These are phyloP conservation scores for Caracal caracal DNA, from an alignment of 2,113 vertebrate species.

Conservation along the genomic window DNA sequence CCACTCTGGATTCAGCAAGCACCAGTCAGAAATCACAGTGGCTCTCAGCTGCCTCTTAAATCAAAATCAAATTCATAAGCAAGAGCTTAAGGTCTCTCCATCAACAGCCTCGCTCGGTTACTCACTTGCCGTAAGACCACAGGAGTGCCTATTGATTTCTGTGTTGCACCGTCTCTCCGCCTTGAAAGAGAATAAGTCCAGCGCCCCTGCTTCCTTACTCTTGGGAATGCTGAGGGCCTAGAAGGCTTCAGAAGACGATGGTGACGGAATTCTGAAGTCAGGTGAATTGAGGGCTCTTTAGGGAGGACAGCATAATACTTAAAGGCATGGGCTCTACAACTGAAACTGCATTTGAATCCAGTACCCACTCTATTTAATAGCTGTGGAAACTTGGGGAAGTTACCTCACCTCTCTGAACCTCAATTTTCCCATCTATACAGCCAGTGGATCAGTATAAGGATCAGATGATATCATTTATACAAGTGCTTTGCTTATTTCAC, in stretches of 20 bases:
- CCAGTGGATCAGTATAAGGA: background rate
- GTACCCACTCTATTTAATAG: background rate
- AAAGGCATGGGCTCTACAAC: background rate
- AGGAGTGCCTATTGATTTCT: constrained; percentile 57
- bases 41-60: constrained; percentile 68
- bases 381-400: constrained; percentile 1
- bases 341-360: constrained; percentile 24
- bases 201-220: background rate
- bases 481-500: constrained; percentile 16
- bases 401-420: constrained; percentile 7
- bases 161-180: background rate
- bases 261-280: constrained; percentile 34
- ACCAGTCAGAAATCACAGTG: constrained; percentile 62
- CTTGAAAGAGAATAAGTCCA: background rate
- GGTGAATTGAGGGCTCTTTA: constrained; percentile 10
- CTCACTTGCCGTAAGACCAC: constrained; percentile 39
- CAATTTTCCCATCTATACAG: constrained; percentile 25
- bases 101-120: constrained; percentile 13
- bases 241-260: constrained; percentile 35
- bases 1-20: constrained; percentile 63
- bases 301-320: background rate
- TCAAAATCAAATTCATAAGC: constrained; percentile 73
- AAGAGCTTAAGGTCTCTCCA: constrained; percentile 66
- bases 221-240: background rate
- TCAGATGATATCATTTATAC: constrained; percentile 25